Base-by-base conservation (phyloP, 1,140 invertebrate species). In the Dolichoris vasculosae region DNA sequence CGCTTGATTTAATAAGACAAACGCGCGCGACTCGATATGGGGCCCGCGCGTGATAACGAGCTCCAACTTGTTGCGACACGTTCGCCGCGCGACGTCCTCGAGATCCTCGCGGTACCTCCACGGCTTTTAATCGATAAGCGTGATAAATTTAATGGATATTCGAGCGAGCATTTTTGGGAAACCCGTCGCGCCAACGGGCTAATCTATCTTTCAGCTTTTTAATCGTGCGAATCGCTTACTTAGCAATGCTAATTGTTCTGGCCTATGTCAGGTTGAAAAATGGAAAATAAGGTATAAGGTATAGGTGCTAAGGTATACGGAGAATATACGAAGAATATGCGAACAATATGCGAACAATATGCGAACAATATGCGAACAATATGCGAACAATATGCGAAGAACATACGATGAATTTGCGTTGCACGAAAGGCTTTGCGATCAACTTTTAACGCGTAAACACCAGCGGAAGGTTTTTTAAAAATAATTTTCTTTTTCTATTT, bases 1-100 rank as follows among this genome's bases (percentile, higher is more conserved):
- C 26, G 30, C 11, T 51, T 84, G 82, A 77, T 77, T 77, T 77
- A 84, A 77, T 84, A 40, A 84, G 75, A 51, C 82, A 78, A 78
- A 78, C 59, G 75, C 67, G 38, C 46, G 32, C 71, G 32, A 9
- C 81, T 83, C 81, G 48, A 75, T 82, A 71, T 75, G 81, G 69
- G 64, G 80, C 67, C 64, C 26, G 30, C 30, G 48, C 46, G 59
- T 75, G 82, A 84, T 84, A 84, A 84, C 82, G 82, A 84, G 55
- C 71, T 23, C 40, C 30, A 43, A 78, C 75, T 84, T 78, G 59
- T 77, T 78, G 35, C 55, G 38, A 38, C 48, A 17, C 48, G 48
- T 17, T 26, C 55, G 23, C n/a, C 48, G 48, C 48, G 4, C 55
- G 23, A 84, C 82, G 82, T 78, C 38, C 71, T 23, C 40, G 23